These are phyloP conservation scores for Pristionchus fissidentatus DNA, from an alignment of 2,888 invertebrate genomes.

Conservation along the genomic window DNA sequence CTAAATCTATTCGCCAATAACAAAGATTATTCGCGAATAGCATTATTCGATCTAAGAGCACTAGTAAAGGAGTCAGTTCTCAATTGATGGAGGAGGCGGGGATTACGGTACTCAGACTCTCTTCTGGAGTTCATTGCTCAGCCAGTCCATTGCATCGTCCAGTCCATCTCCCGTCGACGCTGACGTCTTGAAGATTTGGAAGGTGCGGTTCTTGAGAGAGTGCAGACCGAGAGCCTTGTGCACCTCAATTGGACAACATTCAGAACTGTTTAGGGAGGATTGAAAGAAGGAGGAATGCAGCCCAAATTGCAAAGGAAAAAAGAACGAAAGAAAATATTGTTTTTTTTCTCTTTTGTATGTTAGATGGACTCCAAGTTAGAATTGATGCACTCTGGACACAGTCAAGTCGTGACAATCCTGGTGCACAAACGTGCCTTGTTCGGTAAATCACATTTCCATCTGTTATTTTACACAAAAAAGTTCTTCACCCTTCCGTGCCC, in stretches of 20 bases:
- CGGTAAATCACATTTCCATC: too few species aligned
- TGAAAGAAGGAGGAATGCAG: background rate
- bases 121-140: constrained; percentile 72
- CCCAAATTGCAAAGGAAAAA: too few species aligned
- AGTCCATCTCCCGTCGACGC: constrained; percentile 97
- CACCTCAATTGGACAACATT: constrained; percentile 77
- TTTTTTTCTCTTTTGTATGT: too few species aligned
- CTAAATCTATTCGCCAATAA: too few species aligned
- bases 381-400: background rate
- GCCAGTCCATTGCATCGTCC: constrained; percentile 99
- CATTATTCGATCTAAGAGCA: too few species aligned
- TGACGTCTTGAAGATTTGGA: constrained; percentile 96
- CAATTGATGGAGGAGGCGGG: background rate
- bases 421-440: too few species aligned
- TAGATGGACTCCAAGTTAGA: too few species aligned
- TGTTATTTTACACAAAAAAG: too few species aligned
- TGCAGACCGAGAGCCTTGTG: constrained; percentile 95
- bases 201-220: constrained; percentile 93
- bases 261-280: background rate
- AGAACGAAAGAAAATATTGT: background rate
- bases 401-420: background rate
- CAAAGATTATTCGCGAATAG: too few species aligned
- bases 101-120: constrained; percentile 44
- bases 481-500: background rate
- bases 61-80: too few species aligned